Conservation (phyloP, 2,113 vertebrate species). For the Sardina pilchardus region DNA sequence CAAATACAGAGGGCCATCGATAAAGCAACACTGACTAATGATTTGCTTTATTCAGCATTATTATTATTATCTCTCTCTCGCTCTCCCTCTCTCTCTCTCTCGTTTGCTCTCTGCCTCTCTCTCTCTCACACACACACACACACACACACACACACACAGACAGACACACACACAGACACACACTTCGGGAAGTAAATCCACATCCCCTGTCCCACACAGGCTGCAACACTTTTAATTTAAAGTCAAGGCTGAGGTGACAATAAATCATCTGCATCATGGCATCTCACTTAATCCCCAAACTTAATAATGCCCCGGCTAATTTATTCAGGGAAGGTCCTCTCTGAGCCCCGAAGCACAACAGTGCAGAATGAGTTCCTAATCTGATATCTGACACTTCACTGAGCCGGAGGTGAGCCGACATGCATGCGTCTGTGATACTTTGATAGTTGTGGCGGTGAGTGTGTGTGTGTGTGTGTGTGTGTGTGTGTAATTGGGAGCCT, state of each 20-base stretch:
- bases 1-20: slow-evolving; percentile 36
- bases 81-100: slow-evolving; percentile 13
- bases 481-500: too few species aligned
- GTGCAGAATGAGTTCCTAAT: neutral
- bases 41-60: slow-evolving; percentile 42
- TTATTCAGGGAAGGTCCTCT: neutral
- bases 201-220: neutral
- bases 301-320: slow-evolving; percentile 10
- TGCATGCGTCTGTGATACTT: neutral
- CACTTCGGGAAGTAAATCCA: slow-evolving; percentile 4
- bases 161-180: neutral
- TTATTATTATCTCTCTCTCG: slow-evolving; percentile 15
- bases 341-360: neutral
- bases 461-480: slow-evolving; percentile 10
- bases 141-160: neutral
- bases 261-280: slow-evolving; percentile 14
- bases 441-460: too few species aligned
- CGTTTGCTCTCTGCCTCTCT: neutral
- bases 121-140: neutral
- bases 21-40: slow-evolving; percentile 50
- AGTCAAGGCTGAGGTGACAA: slow-evolving; percentile 20
- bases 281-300: slow-evolving; percentile 20
- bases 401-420: neutral
- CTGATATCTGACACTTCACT: neutral
- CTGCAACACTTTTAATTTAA: slow-evolving; percentile 15